These are phyloP conservation scores for Nineta flava DNA, from an alignment of 2,888 invertebrate species.

Conservation along the genomic window DNA sequence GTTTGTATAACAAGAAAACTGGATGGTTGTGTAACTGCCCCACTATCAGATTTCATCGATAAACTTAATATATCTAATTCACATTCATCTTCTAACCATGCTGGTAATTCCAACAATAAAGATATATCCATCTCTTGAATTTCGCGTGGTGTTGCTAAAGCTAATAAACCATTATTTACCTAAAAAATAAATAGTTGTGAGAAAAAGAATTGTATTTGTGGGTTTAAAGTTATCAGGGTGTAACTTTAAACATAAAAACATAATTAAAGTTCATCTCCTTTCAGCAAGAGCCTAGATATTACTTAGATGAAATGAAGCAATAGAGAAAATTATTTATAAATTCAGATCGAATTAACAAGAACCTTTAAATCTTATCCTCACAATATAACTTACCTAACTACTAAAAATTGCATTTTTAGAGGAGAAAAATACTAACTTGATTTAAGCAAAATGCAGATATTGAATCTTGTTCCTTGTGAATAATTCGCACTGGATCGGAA, in stretches of 20 bases:
- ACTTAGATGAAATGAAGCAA: no score
- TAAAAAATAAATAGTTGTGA: slow-evolving; percentile 19
- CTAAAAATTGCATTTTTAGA: no score
- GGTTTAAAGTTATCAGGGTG: no score
- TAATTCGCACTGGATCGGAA: slow-evolving; percentile 79
- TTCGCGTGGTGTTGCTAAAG: slow-evolving; percentile 89
- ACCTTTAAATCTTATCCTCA: no score
- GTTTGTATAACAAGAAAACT: slow-evolving; percentile 87
- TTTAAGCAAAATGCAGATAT: slow-evolving; percentile 95
- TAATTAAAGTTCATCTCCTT: not conserved
- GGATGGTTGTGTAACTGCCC: slow-evolving; percentile 49
- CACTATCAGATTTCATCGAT: slow-evolving; percentile 60
- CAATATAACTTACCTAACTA: no score
- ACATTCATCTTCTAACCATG: slow-evolving; percentile 94
- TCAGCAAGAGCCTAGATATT: no score
- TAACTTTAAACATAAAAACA: no score
- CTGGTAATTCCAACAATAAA: slow-evolving; percentile 71
- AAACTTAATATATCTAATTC: slow-evolving; percentile 89
- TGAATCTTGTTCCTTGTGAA: slow-evolving; percentile 97
- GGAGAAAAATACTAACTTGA: slow-evolving; percentile 38
- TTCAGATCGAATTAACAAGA: no score
- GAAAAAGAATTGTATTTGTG: not conserved
- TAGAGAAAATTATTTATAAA: no score
- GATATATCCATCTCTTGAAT: slow-evolving; percentile 97
- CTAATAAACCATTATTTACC: slow-evolving; percentile 68